Evolutionary conservation across 2,888 invertebrate genomes (phyloP).

Genomic region (Thymelicus acteon): DNA sequence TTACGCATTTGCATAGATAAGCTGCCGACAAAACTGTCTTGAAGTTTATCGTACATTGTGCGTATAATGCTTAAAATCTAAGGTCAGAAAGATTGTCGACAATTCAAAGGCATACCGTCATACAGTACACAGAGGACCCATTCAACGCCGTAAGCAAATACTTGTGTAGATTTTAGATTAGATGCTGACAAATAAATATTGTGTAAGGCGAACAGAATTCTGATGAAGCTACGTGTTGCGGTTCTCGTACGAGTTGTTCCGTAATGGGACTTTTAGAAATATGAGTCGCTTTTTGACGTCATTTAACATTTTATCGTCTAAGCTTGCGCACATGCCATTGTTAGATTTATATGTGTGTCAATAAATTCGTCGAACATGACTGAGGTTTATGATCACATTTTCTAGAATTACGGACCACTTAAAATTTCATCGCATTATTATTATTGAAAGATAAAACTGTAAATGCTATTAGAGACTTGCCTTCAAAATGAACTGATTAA

Average conservation of each 20-base stretch:
- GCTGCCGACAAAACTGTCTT: conserved; percentile 10
- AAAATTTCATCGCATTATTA: background rate
- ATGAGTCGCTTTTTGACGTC: conserved; percentile 13
- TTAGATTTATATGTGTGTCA: conserved; percentile 6
- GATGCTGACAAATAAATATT: conserved; percentile 23
- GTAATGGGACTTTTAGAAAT: conserved; percentile 2
- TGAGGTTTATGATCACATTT: background rate
- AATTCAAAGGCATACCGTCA: conserved; percentile 27
- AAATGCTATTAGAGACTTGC: too few relatives aligned
- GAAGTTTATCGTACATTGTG: conserved; percentile 20
- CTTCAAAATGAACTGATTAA: too few relatives aligned
- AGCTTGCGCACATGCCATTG: conserved; percentile 1
- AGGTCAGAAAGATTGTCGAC: conserved; percentile 10
- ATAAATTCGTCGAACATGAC: background rate
- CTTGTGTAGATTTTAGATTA: conserved; percentile 28
- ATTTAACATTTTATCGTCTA: background rate
- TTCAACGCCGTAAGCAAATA: conserved; percentile 28
- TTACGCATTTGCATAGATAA: conserved; percentile 28
- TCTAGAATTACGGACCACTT: background rate
- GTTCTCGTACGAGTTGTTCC: background rate
- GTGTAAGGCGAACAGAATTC: conserved; percentile 20
- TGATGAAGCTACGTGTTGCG: conserved; percentile 11
- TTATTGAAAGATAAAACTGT: too few relatives aligned
- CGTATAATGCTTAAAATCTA: conserved; percentile 20
- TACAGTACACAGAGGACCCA: conserved; percentile 9